Evolutionary conservation across 2,113 vertebrate genomes (phyloP), one percentile per base, ranked within the genome.

Genomic region (Xerus inauris): DNA sequence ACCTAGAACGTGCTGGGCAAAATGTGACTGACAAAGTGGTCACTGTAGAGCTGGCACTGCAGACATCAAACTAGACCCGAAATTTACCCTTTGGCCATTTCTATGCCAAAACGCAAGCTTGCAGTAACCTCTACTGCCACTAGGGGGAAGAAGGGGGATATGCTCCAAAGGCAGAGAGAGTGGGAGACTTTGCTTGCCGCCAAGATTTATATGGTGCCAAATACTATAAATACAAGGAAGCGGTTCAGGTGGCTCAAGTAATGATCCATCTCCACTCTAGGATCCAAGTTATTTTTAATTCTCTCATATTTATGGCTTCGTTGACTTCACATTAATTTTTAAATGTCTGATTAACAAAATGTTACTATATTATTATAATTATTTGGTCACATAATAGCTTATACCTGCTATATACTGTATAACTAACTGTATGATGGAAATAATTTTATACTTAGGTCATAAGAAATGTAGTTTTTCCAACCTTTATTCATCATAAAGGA

Each of bases 231-330:
- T 64, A 64, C 14, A 59, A 30, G 35, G n/a, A 83, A 97, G 24
- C 20, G 38, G 45, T 73, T 87, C 81, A 62, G 5, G 54, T 28
- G 76, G 14, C 49, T 42, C 71, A 54, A 83, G 69, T 80, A 91
- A 94, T 80, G 38, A 89, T 30, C 24, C 67, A 42, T 84, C 64
- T 88, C n/a, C 35, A 80, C 72, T 54, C 54, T 4, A 42, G 64
- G 30, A 89, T 92, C 49, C 71, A 85, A 65, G 87, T 79, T 69
- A 30, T 72, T 93, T 80, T 91, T 62, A 89, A 65, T 92, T 94
- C 47, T 90, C 28, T 65, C 80, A 80, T 59, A 95, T 5, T 45
- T 85, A 73, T 47, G 6, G 26, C 83, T 89, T 89, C 80, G 94
- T 90, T 90, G 12, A 51, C 71, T 89, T 80, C 75, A 77, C 90